phyloP scores from a whole-genome alignment of 1,140 invertebrate species.

The Chelonus insularis region DNA sequence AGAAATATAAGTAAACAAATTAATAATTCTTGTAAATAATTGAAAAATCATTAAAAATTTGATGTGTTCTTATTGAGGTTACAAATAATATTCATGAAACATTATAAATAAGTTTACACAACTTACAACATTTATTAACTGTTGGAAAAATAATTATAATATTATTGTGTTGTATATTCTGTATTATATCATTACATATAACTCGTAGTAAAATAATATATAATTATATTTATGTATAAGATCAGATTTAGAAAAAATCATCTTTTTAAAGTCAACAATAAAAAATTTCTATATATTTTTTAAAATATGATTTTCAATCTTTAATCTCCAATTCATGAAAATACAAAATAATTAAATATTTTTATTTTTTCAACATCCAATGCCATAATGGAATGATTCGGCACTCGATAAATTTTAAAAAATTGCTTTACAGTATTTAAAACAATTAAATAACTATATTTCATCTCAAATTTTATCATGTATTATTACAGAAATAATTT shows the following conservation, averaged over 20 bases:
- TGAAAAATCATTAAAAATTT: too few relatives aligned
- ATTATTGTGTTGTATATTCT: conserved; percentile 36
- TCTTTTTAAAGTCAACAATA: conserved; percentile 14
- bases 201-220: conserved; percentile 54
- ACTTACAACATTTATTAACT: conserved; percentile 26
- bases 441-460: too few relatives aligned
- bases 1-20: too few relatives aligned
- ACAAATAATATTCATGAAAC: too few relatives aligned
- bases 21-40: too few relatives aligned
- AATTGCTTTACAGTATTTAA: too few relatives aligned
- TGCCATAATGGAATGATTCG: conserved; percentile 50
- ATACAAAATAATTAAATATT: conserved; percentile 43
- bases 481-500: too few relatives aligned
- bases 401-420: conserved; percentile 28
- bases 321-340: conserved; percentile 20
- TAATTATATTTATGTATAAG: conserved; percentile 30
- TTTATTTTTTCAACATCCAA: conserved; percentile 22
- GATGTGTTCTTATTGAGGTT: too few relatives aligned
- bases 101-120: too few relatives aligned
- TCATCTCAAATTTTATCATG: too few relatives aligned
- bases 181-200: conserved; percentile 46
- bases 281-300: conserved; percentile 35
- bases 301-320: conserved; percentile 33
- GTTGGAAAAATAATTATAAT: conserved; percentile 35
- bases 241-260: conserved; percentile 19